Evolutionary conservation across 2,888 invertebrate genomes (phyloP).

Genomic region (Athetis lepigone): DNA sequence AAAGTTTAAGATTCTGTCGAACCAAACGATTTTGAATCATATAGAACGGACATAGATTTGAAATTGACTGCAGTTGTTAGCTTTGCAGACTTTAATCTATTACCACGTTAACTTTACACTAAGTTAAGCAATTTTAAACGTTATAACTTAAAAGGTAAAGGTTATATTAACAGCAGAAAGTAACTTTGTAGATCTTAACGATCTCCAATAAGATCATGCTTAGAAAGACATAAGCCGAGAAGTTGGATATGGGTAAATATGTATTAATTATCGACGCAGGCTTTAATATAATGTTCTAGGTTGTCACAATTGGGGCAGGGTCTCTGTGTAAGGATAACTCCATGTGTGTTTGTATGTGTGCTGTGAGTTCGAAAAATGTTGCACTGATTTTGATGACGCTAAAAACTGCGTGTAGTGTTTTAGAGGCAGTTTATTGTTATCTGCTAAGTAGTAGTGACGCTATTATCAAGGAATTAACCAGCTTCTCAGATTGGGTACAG

Average conservation of each 20-base stretch:
- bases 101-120: slow-evolving; percentile 5
- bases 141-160: rapidly evolving
- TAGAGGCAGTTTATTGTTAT: too few relatives aligned
- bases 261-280: slow-evolving; percentile 61
- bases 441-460: too few relatives aligned
- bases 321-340: slow-evolving; percentile 54
- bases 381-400: slow-evolving; percentile 6
- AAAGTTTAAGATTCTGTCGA: background rate
- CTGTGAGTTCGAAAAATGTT: slow-evolving; percentile 31
- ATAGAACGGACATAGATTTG: background rate
- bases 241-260: slow-evolving; percentile 60
- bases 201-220: slow-evolving; percentile 51
- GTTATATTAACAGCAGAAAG: background rate
- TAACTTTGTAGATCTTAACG: slow-evolving; percentile 42
- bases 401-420: too few relatives aligned
- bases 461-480: too few relatives aligned
- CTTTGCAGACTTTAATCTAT: slow-evolving; percentile 24
- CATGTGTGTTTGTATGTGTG: slow-evolving; percentile 24
- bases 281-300: slow-evolving; percentile 58
- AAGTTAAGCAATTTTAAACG: background rate
- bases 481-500: too few relatives aligned
- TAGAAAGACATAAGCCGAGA: slow-evolving; percentile 42
- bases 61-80: background rate
- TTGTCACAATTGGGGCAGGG: slow-evolving; percentile 61
- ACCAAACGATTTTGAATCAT: slow-evolving; percentile 2